Percentiles rank a stretch among this genome's conserved stretches.
Conservation (phyloP, 2,113 vertebrate genomes). For the Pontoporia blainvillei region DNA sequence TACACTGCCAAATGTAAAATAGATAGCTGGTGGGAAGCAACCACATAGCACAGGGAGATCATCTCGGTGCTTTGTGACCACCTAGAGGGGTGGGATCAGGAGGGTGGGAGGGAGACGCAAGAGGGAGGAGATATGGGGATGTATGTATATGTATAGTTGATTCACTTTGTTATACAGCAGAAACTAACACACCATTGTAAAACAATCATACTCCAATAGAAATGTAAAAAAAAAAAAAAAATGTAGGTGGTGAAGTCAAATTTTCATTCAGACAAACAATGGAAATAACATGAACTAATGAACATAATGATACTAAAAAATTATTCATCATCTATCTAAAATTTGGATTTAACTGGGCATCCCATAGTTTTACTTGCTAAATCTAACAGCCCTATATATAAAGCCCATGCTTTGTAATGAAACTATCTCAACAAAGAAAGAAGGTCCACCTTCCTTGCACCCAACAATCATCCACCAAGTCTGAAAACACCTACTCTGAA, state of each 20-base stretch:
- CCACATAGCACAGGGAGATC: too few relatives aligned
- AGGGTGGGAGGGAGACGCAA: too few relatives aligned
- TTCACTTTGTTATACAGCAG: too few relatives aligned
- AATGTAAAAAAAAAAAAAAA: neutral
- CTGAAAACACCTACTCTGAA: neutral
- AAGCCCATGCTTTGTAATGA: neutral
- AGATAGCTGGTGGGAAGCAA: too few relatives aligned
- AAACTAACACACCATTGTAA: too few relatives aligned
- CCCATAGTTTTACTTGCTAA: neutral
- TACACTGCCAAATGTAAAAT: too few relatives aligned
- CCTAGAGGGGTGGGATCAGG: too few relatives aligned
- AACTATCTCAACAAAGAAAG: neutral
- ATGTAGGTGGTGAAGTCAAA: neutral
- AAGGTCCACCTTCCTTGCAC: neutral
- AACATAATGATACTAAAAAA: neutral
- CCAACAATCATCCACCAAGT: neutral
- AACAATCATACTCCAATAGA: too few relatives aligned
- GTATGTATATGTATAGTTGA: too few relatives aligned
- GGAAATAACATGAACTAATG: neutral
- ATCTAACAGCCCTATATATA: neutral
- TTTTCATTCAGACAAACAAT: neutral
- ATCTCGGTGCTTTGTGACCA: too few relatives aligned
- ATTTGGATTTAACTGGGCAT: neutral
- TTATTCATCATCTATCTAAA: neutral
- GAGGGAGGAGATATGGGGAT: too few relatives aligned